Evolutionary conservation across 2,797 vertebrate species (phyloP), one percentile per base, ranked within the genome.

Genomic region (Hephaestus fuliginosus): DNA sequence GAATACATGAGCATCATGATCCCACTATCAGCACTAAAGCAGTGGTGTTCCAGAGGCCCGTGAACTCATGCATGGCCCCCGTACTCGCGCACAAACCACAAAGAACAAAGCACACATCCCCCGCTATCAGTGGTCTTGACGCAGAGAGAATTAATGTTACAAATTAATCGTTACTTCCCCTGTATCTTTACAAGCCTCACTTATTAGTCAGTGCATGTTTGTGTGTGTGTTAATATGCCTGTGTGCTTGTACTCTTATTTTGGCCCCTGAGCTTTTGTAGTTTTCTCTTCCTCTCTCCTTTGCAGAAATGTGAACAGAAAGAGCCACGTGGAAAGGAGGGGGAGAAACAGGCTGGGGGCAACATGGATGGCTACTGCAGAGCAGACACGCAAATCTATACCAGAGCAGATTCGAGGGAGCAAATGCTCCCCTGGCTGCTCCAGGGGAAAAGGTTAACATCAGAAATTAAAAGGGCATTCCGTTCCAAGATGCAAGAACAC

Each of bases 271-370:
- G 60, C 71, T 80, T 76, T 89, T 77, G 25, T 82, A 72, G 63
- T 85, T 91, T 87, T 73, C n/a, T 77, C 43, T 78, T 69, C 58
- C 25, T 80, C 70, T 90, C 52, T 91, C 36, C 75, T 80, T 83
- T 80, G 83, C 94, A 96, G 95, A 95, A 77, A 96, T 96, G 95
- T 95, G 91, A 95, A 80, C 71, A 84, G 74, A 79, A 81, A 82
- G 74, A 62, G 80, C 49, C 70, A 61, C 8, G 5, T 53, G 67
- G 43, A 64, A 39, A 9, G 36, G 36, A 39, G 36, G 11, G 36
- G 48, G 68, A 22, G 73, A 60, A 80, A 70, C 56, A 81, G 78
- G 85, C 85, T 14, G 48, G 65, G 71, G 76, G 88, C 81, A 33
- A 75, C 78, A 20, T 30, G 72, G 74, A 64, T 44, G 83, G 58